phyloP scores from a whole-genome alignment of 2,888 invertebrate genomes.

The Bibio marci region DNA sequence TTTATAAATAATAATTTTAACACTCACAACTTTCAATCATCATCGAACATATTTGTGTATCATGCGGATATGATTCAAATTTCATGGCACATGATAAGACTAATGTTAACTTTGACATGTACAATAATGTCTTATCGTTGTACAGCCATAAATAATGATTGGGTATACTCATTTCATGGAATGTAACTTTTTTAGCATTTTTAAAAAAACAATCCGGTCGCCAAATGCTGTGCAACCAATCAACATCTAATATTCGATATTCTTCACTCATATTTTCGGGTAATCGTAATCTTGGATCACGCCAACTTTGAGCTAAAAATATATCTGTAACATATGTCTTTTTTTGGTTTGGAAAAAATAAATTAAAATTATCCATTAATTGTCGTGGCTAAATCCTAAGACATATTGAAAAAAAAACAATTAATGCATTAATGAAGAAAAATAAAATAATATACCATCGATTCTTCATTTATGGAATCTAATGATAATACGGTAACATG shows the following conservation, averaged over 20 bases:
- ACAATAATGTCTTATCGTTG: constrained; percentile 77
- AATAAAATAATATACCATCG: constrained; percentile 47
- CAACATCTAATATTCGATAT: constrained; percentile 74
- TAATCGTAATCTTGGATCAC: constrained; percentile 69
- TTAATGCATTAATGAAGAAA: too few species aligned
- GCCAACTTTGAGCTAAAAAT: constrained; percentile 45
- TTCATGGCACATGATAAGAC: constrained; percentile 90
- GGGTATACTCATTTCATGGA: constrained; percentile 88
- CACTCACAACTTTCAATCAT: constrained; percentile 87
- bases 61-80: constrained; percentile 84
- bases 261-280: constrained; percentile 92
- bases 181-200: constrained; percentile 84
- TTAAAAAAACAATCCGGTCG: constrained; percentile 87
- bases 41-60: constrained; percentile 85
- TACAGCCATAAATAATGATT: constrained; percentile 86
- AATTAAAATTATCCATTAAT: too few species aligned
- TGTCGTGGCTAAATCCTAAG: too few species aligned
- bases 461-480: constrained; percentile 91
- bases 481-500: constrained; percentile 79
- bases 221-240: constrained; percentile 80
- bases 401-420: too few species aligned
- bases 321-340: constrained; percentile 88
- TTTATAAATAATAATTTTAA: constrained; percentile 7
- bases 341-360: too few species aligned
- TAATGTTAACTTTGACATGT: constrained; percentile 88